Base-by-base conservation (phyloP, 2,797 vertebrate species). In the Clarias laeviceps region DNA sequence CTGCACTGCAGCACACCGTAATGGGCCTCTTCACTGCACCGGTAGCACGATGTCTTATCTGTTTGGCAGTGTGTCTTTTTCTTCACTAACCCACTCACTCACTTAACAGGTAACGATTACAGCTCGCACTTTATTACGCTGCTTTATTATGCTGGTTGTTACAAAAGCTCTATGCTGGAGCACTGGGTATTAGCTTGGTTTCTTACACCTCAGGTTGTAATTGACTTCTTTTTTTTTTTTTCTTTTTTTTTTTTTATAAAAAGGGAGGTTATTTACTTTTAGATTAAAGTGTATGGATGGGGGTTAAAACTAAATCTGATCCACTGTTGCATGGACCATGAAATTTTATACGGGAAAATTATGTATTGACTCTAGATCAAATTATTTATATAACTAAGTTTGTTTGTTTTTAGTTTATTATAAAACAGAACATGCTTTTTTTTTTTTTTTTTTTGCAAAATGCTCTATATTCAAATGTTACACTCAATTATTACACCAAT, bases 91-190 rank as follows among this genome's bases (percentile, higher is more conserved):
- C 37, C 61, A 80, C 37, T 80, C 78, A 20, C 24, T 62, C 77
- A 18, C 61, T 66, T 14, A 32, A 61, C 56, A 61, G 76, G 76
- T 37, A 37, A 78, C 20, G 15, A 65, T 80, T 40, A 70, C 62
- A 79, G 83, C 83, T 73, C 56, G 80, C 84, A 87, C 80, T 86
- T 86, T 86, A 86, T 77, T 69, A 64, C 40, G 50, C 74, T 68
- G 80, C 72, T 65, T 86, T 56, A 81, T 82, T 27, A 74, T 56
- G 61, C 59, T 66, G 59, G 68, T 50, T 74, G 20, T 57, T 78
- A 79, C 9, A 27, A 34, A 65, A 34, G 77, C 84, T 80, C 69
- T 74, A 12, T 4, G 56, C 32, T 61, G 6, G 32, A 45, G 59
- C 14, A 3, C 78, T 20, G 78, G 78, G 78, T 80, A 64, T 64